A percentile compares a stretch with the other conserved stretches of the same genome.
Evolutionary conservation across 2,888 invertebrate species (phyloP).

Genomic region (Noctua janthina): DNA sequence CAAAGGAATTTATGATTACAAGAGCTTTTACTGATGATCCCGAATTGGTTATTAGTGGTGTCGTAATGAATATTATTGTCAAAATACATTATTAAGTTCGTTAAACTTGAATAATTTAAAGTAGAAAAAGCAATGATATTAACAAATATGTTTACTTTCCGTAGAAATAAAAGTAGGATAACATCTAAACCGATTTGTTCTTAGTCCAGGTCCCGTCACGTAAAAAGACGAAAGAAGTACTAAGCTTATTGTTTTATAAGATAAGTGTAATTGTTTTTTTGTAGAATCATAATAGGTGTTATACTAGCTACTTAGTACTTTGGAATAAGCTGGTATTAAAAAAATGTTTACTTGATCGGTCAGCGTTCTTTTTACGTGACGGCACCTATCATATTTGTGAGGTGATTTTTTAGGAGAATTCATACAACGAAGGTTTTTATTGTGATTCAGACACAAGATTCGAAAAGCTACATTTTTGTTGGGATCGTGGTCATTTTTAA

Average conservation of each 20-base stretch:
- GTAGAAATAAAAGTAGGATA: background rate
- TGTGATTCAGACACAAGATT: background rate
- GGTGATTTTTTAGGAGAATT: background rate
- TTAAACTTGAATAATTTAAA: background rate
- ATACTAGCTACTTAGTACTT: too few relatives aligned
- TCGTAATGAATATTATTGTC: constrained; percentile 17
- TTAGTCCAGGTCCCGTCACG: too few relatives aligned
- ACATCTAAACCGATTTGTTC: background rate
- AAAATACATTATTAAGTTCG: background rate
- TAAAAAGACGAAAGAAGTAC: too few relatives aligned
- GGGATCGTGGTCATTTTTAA: background rate
- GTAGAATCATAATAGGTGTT: too few relatives aligned
- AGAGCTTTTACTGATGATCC: constrained; percentile 51
- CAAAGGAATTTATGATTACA: constrained; percentile 65
- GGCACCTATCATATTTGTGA: too few relatives aligned
- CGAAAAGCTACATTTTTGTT: background rate
- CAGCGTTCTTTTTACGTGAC: too few relatives aligned
- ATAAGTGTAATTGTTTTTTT: too few relatives aligned
- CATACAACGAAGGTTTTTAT: background rate
- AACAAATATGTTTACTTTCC: background rate
- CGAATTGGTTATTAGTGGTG: constrained; percentile 12
- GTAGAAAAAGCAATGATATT: too few relatives aligned
- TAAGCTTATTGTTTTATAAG: too few relatives aligned
- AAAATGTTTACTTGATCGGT: too few relatives aligned
- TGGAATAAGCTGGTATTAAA: too few relatives aligned